A percentile compares a stretch with the other conserved stretches of the same genome.
Conservation (phyloP, 2,888 invertebrate species). For the Leptopilina syphax region DNA sequence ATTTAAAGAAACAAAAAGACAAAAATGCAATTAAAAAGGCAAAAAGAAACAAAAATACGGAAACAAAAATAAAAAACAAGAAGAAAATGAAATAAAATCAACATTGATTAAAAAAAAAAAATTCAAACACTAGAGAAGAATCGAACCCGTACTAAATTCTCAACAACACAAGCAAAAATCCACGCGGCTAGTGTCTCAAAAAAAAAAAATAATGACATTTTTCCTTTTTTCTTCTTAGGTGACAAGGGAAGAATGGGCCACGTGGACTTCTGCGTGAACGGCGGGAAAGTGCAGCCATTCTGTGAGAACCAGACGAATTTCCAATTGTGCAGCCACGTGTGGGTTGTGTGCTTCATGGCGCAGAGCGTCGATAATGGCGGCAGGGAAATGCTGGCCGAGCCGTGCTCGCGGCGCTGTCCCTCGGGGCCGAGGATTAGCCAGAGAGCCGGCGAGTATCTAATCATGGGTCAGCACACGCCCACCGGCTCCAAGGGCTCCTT, state of each 20-base stretch:
- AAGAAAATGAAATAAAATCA: too few relatives aligned
- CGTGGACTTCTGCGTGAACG: slow-evolving; percentile 89
- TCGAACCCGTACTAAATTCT: too few relatives aligned
- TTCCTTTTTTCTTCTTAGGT: slow-evolving; percentile 44
- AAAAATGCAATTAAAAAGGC: too few relatives aligned
- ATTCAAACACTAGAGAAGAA: too few relatives aligned
- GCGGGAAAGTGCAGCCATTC: slow-evolving; percentile 86
- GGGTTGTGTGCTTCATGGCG: slow-evolving; percentile 89
- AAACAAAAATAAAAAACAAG: too few relatives aligned
- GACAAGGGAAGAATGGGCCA: slow-evolving; percentile 86
- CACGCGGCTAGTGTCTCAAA: too few relatives aligned
- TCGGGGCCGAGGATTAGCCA: slow-evolving; percentile 80
- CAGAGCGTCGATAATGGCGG: slow-evolving; percentile 84
- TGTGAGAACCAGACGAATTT: slow-evolving; percentile 85
- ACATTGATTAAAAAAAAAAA: too few relatives aligned
- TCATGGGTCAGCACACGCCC: slow-evolving; percentile 86
- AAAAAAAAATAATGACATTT: background rate
- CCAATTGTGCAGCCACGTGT: slow-evolving; percentile 88
- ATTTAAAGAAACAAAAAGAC: too few relatives aligned
- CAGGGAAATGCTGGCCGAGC: slow-evolving; percentile 80
- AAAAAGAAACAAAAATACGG: too few relatives aligned
- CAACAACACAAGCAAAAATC: too few relatives aligned
- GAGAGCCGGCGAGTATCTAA: slow-evolving; percentile 80
- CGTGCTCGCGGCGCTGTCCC: slow-evolving; percentile 86
- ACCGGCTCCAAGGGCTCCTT: slow-evolving; percentile 84